A percentile compares a stretch with the other conserved stretches of the same genome.
Conservation (phyloP, 2,113 vertebrate genomes). For the Cephalopholis sonnerati region DNA sequence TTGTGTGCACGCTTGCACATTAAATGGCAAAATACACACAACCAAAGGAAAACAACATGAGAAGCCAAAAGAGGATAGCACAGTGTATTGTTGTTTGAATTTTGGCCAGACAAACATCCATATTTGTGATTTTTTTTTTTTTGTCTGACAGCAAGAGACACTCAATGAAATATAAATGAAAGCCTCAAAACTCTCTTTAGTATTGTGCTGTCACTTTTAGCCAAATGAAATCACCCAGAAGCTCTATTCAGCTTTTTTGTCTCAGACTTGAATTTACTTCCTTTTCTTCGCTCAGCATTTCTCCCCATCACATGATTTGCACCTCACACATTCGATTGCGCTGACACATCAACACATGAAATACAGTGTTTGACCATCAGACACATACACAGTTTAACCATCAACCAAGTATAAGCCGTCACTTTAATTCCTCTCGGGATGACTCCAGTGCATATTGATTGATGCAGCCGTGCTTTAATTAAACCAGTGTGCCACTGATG, state of each 20-base stretch:
- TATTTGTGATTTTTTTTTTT: background rate
- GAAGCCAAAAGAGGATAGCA: background rate
- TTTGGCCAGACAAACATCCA: background rate
- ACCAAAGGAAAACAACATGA: background rate
- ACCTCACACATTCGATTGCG: background rate
- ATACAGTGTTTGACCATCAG: background rate
- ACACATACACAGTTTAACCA: background rate
- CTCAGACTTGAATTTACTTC: background rate
- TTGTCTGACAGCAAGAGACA: background rate
- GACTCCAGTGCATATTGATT: slow-evolving; percentile 30
- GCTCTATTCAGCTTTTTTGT: background rate
- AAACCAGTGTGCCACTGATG: slow-evolving; percentile 30
- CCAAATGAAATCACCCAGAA: background rate
- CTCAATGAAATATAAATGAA: slow-evolving; percentile 6
- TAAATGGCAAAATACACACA: slow-evolving; percentile 12
- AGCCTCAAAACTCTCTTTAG: background rate
- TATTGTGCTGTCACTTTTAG: background rate
- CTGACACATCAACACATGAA: slow-evolving; percentile 3
- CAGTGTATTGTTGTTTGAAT: slow-evolving; percentile 1
- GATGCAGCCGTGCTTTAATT: slow-evolving; percentile 54
- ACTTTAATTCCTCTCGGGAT: background rate
- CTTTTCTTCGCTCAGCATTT: slow-evolving; percentile 19
- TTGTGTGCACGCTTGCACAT: slow-evolving; percentile 28
- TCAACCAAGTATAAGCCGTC: background rate
- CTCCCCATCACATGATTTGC: background rate